These are phyloP conservation scores for Mastomys coucha DNA, from an alignment of 2,113 vertebrate genomes.

Conservation along the genomic window DNA sequence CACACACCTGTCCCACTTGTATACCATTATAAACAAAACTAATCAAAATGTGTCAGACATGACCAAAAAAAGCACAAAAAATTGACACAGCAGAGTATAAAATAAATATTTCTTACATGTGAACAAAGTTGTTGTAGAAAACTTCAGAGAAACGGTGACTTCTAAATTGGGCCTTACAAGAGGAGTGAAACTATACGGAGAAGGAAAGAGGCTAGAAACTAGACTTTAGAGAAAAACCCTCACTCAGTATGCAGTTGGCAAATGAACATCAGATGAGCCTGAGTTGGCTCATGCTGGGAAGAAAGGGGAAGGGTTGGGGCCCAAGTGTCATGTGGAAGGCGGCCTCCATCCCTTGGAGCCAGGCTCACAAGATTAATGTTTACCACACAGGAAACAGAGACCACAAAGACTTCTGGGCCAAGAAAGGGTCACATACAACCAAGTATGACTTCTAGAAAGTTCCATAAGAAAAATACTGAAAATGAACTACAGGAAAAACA, in stretches of 20 bases:
- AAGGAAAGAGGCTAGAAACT: not conserved
- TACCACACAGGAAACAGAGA: constrained; percentile 43
- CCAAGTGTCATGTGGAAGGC: not conserved
- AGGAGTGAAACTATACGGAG: constrained; percentile 41
- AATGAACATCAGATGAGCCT: not conserved
- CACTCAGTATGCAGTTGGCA: not conserved
- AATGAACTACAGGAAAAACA: constrained; percentile 43
- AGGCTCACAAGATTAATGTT: not conserved
- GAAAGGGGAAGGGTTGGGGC: not conserved
- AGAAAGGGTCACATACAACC: not conserved
- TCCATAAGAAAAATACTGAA: not conserved
- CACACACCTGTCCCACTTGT: not conserved
- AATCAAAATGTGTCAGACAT: not conserved
- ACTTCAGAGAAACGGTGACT: constrained; percentile 49
- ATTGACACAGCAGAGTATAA: not conserved
- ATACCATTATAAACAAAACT: constrained; percentile 34
- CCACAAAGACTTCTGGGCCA: constrained; percentile 26
- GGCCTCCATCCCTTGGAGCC: not conserved
- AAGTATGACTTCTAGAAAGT: constrained; percentile 39
- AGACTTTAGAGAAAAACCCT: constrained; percentile 46
- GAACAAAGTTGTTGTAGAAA: constrained; percentile 63
- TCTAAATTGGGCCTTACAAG: constrained; percentile 43
- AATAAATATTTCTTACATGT: constrained; percentile 45
- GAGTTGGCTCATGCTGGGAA: not conserved
- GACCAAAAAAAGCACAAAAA: not conserved